Evolutionary conservation across 2,113 vertebrate genomes (phyloP).

Genomic region (Bostrychus sinensis): DNA sequence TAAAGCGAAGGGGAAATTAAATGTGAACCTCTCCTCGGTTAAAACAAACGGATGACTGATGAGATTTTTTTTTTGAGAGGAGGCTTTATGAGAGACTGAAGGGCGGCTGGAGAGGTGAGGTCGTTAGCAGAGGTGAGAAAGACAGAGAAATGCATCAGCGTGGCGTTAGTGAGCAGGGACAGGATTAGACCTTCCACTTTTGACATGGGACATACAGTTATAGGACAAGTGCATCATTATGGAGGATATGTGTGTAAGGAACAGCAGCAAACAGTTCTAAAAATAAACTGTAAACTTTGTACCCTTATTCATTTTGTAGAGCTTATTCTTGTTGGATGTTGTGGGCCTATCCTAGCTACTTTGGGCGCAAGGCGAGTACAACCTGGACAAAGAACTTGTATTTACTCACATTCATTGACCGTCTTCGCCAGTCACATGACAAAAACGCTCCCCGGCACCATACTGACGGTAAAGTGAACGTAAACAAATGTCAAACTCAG

Average conservation of each 20-base stretch:
- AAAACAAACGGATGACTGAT: slow-evolving; percentile 26
- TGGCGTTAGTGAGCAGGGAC: slow-evolving; percentile 15
- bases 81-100: slow-evolving; percentile 10
- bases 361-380: too few species aligned
- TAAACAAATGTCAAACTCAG: too few species aligned
- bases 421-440: too few species aligned
- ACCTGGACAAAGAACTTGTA: too few species aligned
- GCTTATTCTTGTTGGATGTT: too few species aligned
- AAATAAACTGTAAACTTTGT: too few species aligned
- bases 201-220: not conserved
- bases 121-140: slow-evolving; percentile 14
- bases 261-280: not conserved
- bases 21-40: slow-evolving; percentile 5
- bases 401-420: too few species aligned
- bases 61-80: slow-evolving; percentile 22
- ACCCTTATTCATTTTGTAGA: too few species aligned
- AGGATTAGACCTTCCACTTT: slow-evolving; percentile 1
- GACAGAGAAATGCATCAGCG: slow-evolving; percentile 16
- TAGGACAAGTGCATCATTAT: not conserved
- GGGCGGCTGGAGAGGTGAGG: not conserved
- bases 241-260: not conserved
- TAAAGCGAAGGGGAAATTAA: slow-evolving; percentile 38
- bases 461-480: too few species aligned
- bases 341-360: too few species aligned
- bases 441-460: too few species aligned